Base-by-base conservation (phyloP, 2,888 invertebrate species). In the Crioceris asparagi region DNA sequence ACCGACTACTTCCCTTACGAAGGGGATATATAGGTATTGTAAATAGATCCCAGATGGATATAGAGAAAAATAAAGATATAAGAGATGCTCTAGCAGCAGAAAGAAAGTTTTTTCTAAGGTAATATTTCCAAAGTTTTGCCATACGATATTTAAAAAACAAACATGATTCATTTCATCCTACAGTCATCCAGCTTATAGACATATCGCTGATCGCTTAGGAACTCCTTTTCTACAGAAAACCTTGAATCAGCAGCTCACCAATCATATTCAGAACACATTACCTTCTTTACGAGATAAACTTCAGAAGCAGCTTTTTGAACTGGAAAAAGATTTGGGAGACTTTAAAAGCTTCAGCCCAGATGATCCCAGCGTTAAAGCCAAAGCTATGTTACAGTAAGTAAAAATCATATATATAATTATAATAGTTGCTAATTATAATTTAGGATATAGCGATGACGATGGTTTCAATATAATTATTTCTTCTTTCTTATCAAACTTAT, bases 271-370 rank as follows among this genome's bases (percentile, higher is more conserved):
- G 45, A 97, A 98, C 64, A 96, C 96, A 29, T 72, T 99, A 54
- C 98, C 98, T 26, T 83, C 87, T 11, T 73, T 99, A 31, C 72
- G 96, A 31, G 97, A 97, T 66, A 90, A 90, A 64, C 71, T 99
- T 50, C 97, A 97, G 68, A 93, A 93, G 63, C 97, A 98, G 66
- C 71, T 90, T 64, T 74, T 97, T 34, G 72, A 86, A 7, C 72
- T 99, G 55, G 98, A 99, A 68, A 97, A 96, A 65, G 98, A 98
- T 64, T 96, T 98, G 12, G 94, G 96, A 54, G 97, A 98, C 67
- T 98, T 91, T 69, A 97, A 96, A 71, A 88, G 97, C 69, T 96
- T 94, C 65, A 75, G 90, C 57, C 94, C 96, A 1, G 96, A 98
- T 63, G 98, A 99, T 72, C 97, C 97, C 12, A 83, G 93, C 41